phyloP scores from a whole-genome alignment of 2,113 vertebrate genomes.

The Halichoerus grypus region DNA sequence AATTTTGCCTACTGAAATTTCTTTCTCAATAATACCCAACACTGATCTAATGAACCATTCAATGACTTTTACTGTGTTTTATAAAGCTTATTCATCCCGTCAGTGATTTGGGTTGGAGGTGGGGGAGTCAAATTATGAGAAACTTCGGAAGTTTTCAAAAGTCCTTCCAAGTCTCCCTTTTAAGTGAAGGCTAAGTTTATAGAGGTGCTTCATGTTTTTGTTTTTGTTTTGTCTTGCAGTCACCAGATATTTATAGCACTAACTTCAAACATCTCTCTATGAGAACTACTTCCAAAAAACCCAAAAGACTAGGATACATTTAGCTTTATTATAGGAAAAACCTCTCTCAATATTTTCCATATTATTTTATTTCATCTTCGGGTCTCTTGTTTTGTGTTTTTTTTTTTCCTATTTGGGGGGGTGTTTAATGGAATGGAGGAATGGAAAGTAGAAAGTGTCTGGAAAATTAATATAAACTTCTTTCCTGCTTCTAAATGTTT shows the following conservation, averaged over 20 bases:
- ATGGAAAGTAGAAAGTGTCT: constrained; percentile 65
- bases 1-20: constrained; percentile 19
- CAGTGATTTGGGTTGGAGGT: background rate
- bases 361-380: constrained; percentile 52
- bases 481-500: constrained; percentile 68
- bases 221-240: constrained; percentile 31
- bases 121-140: background rate
- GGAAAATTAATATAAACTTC: constrained; percentile 73
- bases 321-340: constrained; percentile 53
- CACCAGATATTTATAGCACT: background rate
- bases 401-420: background rate
- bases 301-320: constrained; percentile 49
- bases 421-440: constrained; percentile 44
- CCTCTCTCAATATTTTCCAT: constrained; percentile 55
- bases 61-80: constrained; percentile 32
- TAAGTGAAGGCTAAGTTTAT: background rate
- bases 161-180: constrained; percentile 46
- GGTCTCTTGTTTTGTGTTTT: background rate
- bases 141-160: constrained; percentile 56
- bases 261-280: constrained; percentile 45
- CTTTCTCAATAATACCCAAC: constrained; percentile 9
- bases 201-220: background rate
- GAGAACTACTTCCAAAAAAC: constrained; percentile 49
- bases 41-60: constrained; percentile 39
- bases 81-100: background rate